These are phyloP conservation scores for Yponomeuta cagnagella DNA, from an alignment of 2,888 invertebrate genomes.

Conservation along the genomic window DNA sequence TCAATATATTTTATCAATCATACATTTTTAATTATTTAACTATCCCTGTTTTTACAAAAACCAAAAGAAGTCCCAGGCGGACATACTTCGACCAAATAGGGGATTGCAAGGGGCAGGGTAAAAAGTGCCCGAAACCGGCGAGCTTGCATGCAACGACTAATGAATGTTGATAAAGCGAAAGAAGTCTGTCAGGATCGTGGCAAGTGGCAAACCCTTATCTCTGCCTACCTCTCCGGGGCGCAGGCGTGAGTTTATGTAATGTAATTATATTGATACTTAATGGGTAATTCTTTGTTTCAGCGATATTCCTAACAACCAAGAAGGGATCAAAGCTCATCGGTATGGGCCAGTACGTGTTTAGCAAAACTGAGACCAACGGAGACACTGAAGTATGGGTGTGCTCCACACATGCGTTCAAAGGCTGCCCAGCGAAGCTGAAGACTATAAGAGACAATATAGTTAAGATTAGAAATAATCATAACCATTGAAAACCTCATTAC, in stretches of 20 bases:
- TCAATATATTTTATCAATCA: background rate
- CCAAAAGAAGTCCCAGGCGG: too few species aligned
- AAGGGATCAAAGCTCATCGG: conserved; percentile 7
- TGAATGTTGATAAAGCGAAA: too few species aligned
- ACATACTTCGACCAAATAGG: too few species aligned
- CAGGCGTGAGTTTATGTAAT: too few species aligned
- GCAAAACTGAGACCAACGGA: conserved; percentile 4
- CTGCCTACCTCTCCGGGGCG: too few species aligned
- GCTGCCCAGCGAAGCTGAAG: conserved; percentile 30
- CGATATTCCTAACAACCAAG: conserved; percentile 8
- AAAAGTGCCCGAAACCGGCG: too few species aligned
- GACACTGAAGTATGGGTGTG: conserved; percentile 19
- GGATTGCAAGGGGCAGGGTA: too few species aligned
- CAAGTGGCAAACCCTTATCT: too few species aligned
- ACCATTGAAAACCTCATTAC: conserved; percentile 20
- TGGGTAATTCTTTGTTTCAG: background rate
- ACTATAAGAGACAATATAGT: conserved; percentile 28
- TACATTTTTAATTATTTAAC: background rate
- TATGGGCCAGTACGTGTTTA: conserved; percentile 13
- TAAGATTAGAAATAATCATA: conserved; percentile 27
- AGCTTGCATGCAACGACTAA: too few species aligned
- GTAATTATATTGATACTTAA: background rate
- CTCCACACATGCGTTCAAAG: conserved; percentile 32
- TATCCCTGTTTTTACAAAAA: too few species aligned
- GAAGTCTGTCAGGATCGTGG: too few species aligned